Conservation (phyloP, 2,797 vertebrate species). For the Leucoraja ocellata region DNA sequence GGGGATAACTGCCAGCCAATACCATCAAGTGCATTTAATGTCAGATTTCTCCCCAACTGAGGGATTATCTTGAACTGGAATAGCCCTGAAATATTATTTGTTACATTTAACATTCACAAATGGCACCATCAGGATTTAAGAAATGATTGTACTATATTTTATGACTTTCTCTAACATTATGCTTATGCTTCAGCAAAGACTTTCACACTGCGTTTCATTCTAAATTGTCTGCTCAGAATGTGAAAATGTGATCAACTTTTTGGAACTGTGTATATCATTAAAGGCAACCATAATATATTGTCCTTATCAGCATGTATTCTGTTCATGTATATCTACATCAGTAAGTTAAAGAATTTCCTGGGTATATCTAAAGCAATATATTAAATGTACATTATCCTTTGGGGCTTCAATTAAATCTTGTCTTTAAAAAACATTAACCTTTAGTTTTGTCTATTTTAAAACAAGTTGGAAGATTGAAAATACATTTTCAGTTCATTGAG, state of each 20-base stretch:
- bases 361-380: neutral
- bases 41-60: neutral
- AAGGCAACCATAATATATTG: neutral
- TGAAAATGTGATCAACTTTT: neutral
- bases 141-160: neutral
- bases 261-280: neutral
- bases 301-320: neutral
- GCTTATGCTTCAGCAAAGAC: neutral
- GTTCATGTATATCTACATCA: neutral
- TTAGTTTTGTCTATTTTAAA: constrained; percentile 23
- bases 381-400: neutral
- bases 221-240: neutral
- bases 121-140: neutral
- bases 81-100: neutral
- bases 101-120: neutral
- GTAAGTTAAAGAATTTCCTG: neutral
- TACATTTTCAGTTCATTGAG: neutral
- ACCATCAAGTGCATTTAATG: too few relatives aligned
- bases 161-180: neutral
- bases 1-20: too few relatives aligned
- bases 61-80: neutral
- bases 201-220: neutral
- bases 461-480: neutral
- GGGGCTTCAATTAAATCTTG: neutral
- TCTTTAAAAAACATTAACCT: neutral